Base-by-base conservation (phyloP, 2,113 vertebrate species). In the Chamaetylas fuelleborni region DNA sequence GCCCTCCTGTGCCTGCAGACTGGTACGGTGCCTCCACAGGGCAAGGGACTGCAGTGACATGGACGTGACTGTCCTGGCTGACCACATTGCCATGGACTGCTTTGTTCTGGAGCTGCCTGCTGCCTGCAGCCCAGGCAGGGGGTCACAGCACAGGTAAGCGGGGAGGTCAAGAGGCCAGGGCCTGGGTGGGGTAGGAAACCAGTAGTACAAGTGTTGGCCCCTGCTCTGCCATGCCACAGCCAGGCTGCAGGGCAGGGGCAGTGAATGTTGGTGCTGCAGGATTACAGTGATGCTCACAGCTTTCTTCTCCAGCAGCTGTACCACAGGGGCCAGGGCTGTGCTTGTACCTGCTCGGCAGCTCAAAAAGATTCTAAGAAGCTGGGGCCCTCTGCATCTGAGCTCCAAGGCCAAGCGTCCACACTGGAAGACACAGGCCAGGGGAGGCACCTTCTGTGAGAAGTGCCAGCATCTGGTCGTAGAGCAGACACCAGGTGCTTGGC, bases 11-110 rank as follows among this genome's bases (percentile, higher is more conserved):
- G 29, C 82, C 67, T 45, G 26, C 93, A 98, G 97, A 38, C 88
- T 99, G 95, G 96, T 90, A 5, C 92, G 64, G 50, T 97, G 95
- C 94, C 92, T 98, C 85, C 95, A 24, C 15, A 95, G 81, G 58
- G 67, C 15, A 0, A 97, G 94, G 66, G 53, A 80, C 56, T 53
- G 74, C 33, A 85, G 69, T 9, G n/a, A 43, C 1, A 42, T 70
- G 8, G 66, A 96, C 9, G 12, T 66, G 25, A 9, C 77, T 5
- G 22, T 96, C 19, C 95, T 99, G 67, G 94, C 48, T 43, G 82
- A 98, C 54, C 94, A 20, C 4, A 69, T 98, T 5, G 86, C 98
- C 60, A 79, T 5, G 4, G 84, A 70, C 69, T 98, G 98, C 81
- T 98, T 98, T 70, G 74, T 97, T 62, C 67, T 98, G 73, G 76